Evolutionary conservation across 2,888 invertebrate genomes (phyloP).

Genomic region (Seladonia tumulorum): DNA sequence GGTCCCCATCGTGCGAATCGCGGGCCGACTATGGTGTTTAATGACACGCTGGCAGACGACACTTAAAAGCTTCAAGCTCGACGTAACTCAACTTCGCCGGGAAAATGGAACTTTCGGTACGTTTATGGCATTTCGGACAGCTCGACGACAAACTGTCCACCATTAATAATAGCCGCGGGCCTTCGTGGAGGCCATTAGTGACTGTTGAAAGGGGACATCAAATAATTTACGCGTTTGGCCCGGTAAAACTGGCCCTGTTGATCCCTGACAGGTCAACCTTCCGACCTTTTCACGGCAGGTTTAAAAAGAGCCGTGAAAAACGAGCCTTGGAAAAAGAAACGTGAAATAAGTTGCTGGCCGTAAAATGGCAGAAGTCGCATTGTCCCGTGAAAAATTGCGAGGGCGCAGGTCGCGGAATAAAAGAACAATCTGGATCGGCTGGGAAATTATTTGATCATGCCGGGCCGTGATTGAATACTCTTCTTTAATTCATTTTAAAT

Average conservation of each 20-base stretch:
- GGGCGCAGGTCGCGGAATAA: background rate
- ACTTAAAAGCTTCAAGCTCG: slow-evolving; percentile 45
- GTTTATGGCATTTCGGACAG: slow-evolving; percentile 64
- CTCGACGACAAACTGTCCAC: slow-evolving; percentile 66
- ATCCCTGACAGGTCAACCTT: slow-evolving; percentile 32
- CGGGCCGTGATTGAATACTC: background rate
- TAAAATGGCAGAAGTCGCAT: slow-evolving; percentile 2
- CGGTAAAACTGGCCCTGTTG: slow-evolving; percentile 16
- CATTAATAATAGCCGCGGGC: slow-evolving; percentile 73
- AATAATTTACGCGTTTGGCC: slow-evolving; percentile 75
- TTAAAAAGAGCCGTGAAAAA: background rate
- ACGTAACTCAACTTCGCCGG: slow-evolving; percentile 28
- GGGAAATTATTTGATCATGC: background rate
- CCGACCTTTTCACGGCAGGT: background rate
- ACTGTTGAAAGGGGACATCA: slow-evolving; percentile 71
- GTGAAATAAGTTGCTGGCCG: background rate
- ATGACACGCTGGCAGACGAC: slow-evolving; percentile 35
- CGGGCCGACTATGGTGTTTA: slow-evolving; percentile 22
- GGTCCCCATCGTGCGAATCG: background rate
- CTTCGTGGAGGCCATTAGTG: slow-evolving; percentile 73
- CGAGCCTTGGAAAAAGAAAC: background rate
- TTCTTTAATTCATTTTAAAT: background rate
- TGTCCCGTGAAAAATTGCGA: slow-evolving; percentile 3
- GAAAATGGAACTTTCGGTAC: slow-evolving; percentile 50
- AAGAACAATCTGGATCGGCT: background rate